These are phyloP conservation scores for Acanthis flammea DNA, from an alignment of 2,797 vertebrate species.

Conservation along the genomic window DNA sequence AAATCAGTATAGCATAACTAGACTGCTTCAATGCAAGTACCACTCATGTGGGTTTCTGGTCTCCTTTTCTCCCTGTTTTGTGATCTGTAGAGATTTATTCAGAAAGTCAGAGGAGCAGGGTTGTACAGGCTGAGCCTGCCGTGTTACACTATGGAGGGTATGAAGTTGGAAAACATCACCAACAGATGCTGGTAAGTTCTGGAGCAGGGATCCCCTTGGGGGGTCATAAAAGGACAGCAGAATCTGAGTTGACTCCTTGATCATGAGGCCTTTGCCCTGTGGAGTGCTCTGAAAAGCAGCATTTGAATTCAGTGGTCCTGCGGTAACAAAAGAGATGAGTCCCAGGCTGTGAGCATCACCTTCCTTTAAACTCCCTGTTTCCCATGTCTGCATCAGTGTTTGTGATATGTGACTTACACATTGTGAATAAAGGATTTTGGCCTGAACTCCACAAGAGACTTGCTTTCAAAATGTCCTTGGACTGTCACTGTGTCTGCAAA, in stretches of 20 bases:
- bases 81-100: slow-evolving; percentile 79
- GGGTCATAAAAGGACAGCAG: not conserved
- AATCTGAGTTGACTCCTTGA: not conserved
- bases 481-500: not conserved
- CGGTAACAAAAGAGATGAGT: fast-evolving
- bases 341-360: not conserved
- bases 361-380: not conserved
- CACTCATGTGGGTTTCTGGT: not conserved
- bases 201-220: not conserved
- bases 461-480: not conserved
- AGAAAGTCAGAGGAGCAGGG: slow-evolving; percentile 77
- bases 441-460: not conserved
- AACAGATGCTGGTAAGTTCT: slow-evolving; percentile 82
- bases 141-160: slow-evolving; percentile 91
- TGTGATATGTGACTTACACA: not conserved
- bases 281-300: not conserved
- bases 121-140: slow-evolving; percentile 84
- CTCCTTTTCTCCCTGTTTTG: not conserved
- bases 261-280: not conserved
- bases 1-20: not conserved
- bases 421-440: not conserved
- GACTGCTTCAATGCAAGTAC: not conserved
- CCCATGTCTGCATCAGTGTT: not conserved
- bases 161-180: slow-evolving; percentile 80
- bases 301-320: not conserved